Conservation (phyloP, 1,140 invertebrate species). For the Listronotus bonariensis region DNA sequence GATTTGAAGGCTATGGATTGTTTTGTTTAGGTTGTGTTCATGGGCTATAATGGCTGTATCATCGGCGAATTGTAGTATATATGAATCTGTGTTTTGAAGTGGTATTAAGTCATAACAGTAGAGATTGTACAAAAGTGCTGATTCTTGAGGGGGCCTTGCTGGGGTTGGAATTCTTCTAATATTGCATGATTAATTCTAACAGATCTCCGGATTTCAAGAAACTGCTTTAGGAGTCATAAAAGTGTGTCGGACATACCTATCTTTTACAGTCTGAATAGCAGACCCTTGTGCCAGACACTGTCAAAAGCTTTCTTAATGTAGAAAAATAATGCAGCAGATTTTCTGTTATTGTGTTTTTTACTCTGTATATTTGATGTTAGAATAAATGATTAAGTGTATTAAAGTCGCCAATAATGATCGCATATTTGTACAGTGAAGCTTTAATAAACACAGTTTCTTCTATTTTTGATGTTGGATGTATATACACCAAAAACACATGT, state of each 20-base stretch:
- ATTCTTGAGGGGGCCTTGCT: neutral
- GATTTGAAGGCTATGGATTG: too few relatives aligned
- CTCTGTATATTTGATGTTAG: slow-evolving; percentile 4
- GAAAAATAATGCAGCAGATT: slow-evolving; percentile 9
- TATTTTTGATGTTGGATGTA: too few relatives aligned
- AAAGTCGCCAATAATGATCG: too few relatives aligned
- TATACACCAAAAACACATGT: too few relatives aligned
- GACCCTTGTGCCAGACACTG: neutral
- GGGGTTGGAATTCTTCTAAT: neutral
- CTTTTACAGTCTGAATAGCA: too few relatives aligned
- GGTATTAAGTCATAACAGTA: neutral
- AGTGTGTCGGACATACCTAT: too few relatives aligned
- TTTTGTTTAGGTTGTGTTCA: too few relatives aligned
- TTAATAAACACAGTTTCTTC: too few relatives aligned
- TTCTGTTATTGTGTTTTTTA: neutral
- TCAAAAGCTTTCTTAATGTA: slow-evolving; percentile 3
- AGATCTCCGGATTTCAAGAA: neutral
- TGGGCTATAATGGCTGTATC: slow-evolving; percentile 3
- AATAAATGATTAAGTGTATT: too few relatives aligned
- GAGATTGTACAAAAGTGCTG: neutral
- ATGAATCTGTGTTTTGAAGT: neutral
- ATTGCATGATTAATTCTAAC: neutral
- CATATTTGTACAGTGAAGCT: too few relatives aligned
- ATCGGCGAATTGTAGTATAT: slow-evolving; percentile 12
- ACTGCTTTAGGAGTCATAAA: neutral